phyloP scores from a whole-genome alignment of 2,797 vertebrate genomes.

The Brotula barbata region DNA sequence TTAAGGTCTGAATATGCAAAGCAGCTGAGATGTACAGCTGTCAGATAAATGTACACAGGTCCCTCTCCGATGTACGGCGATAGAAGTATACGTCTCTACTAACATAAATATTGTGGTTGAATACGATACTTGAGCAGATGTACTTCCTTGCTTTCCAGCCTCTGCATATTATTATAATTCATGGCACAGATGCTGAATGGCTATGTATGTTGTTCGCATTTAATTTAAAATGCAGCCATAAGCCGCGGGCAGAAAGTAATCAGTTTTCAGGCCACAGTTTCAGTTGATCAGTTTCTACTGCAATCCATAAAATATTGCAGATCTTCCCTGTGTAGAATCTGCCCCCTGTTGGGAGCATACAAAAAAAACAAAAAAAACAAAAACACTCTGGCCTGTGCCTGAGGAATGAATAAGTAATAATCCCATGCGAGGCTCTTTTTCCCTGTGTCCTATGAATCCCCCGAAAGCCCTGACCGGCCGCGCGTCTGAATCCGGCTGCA shows the following conservation, averaged over 20 bases:
- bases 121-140: too few relatives aligned
- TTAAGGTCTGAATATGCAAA: too few relatives aligned
- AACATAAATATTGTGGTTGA: too few relatives aligned
- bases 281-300: constrained; percentile 45
- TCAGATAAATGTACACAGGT: too few relatives aligned
- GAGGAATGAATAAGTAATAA: constrained; percentile 59
- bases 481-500: constrained; percentile 46
- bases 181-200: constrained; percentile 26
- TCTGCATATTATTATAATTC: too few relatives aligned
- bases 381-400: constrained; percentile 38
- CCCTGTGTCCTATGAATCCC: constrained; percentile 28
- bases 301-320: constrained; percentile 36
- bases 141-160: too few relatives aligned
- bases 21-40: too few relatives aligned
- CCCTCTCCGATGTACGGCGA: too few relatives aligned
- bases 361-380: too few relatives aligned
- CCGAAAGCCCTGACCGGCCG: constrained; percentile 27
- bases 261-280: constrained; percentile 42
- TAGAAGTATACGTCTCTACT: too few relatives aligned
- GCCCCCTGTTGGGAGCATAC: constrained; percentile 28
- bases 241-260: constrained; percentile 40
- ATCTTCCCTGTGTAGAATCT: constrained; percentile 36
- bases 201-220: constrained; percentile 38
- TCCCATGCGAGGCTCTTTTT: constrained; percentile 56
- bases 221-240: constrained; percentile 30